Base-by-base conservation (phyloP, 2,113 vertebrate genomes). In the Chascanopsetta lugubris region DNA sequence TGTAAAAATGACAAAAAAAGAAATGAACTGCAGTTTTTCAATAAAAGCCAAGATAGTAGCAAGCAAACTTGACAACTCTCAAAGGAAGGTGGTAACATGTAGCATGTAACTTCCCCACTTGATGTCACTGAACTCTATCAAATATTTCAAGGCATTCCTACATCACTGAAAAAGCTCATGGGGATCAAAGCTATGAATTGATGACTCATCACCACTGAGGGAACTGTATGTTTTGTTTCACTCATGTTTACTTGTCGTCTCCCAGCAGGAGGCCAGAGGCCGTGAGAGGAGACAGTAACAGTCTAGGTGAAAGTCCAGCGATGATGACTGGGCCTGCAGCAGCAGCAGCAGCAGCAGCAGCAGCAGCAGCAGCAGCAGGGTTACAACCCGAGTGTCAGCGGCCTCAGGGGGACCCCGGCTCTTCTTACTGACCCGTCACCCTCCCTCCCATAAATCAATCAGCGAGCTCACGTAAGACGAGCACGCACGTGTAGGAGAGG, bases 341-440 rank as follows among this genome's bases (percentile, higher is more conserved):
- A 61, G 62, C 61, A 62, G 8, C 17, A n/a, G n/a, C n/a, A n/a
- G n/a, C n/a, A n/a, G 76, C 34, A 71, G 55, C 36, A 72, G 56
- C 67, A 61, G 62, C 61, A 15, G 76, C 34, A 71, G 55, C 66
- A 61, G 62, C 61, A 63, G 15, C 21, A 38, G 61, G 71, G 54
- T 74, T 76, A 72, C 30, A 86, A 51, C 45, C 58, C 38, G 12
- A 72, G 59, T 73, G 54, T 68, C 57, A 65, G 63, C 48, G 53
- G 59, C 87, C 83, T 73, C 36, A 49, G 71, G 84, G n/a, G 75
- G 69, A 77, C 66, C 20, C 20, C 40, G 22, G 22, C 53, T 60
- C 70, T 69, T 64, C 66, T 71, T 15, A 63, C 48, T 88, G 87
- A 88, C 83, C 87, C 34, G 8, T 79, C 65, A 82, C 63, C 40